Base-by-base conservation (phyloP, 1,140 invertebrate species). In the Drosophila hydei region DNA sequence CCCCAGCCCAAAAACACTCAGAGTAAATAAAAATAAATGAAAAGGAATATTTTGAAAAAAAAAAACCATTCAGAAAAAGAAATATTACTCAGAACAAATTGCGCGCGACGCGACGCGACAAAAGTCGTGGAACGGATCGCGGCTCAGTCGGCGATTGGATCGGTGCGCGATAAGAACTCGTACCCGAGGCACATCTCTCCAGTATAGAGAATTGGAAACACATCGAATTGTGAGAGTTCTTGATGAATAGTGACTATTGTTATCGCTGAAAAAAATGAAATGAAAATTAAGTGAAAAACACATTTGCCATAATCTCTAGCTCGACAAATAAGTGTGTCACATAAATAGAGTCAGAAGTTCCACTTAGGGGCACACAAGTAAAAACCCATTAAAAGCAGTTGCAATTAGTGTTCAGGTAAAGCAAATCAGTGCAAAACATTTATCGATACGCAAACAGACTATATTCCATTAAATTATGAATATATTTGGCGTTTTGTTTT, bases 81-180 rank as follows among this genome's bases (percentile, higher is more conserved):
- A 50, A 38, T 38, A 65, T 75, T 75, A 27, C 63, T 27, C 51
- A 65, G 60, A 62, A 43, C 62, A 21, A 59, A 61, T 40, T 40
- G 43, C 27, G 36, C 54, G 27, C 42, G 4, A 36, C n/a, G 51
- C 51, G 51, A 14, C 51, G 51, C 51, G 51, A 40, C 55, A 58
- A 33, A 42, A 55, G 33, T 33, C 43, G 50, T 27, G 38, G 19
- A 47, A 55, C n/a, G 25, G 38, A 52, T 63, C 50, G 59, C 51
- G 18, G 45, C 58, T 70, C 81, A 87, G 83, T 87, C 75, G 62
- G 50, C 75, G 52, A 68, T 83, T 78, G 78, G 77, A 78, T 75
- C 74, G 75, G 50, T 14, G 55, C 40, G 51, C 83, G 83, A 87
- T 87, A 87, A 87, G 83, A 88, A 76, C 67, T 81, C 61, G 16